A percentile compares a stretch with the other conserved stretches of the same genome.
Evolutionary conservation across 2,113 vertebrate genomes (phyloP).

Genomic region (Zootoca vivipara): DNA sequence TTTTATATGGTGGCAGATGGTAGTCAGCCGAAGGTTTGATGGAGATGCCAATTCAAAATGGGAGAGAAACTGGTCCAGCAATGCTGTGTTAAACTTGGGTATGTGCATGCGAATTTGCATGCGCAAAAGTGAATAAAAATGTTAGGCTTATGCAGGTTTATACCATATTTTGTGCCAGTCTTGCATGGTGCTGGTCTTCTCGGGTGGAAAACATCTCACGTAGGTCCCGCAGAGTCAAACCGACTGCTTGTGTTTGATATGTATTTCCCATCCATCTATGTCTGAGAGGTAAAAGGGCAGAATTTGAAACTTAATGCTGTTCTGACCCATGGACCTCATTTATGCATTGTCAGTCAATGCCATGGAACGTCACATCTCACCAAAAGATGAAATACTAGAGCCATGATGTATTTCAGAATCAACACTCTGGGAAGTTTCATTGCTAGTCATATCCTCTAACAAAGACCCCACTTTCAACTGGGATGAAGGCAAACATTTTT

Average conservation of each 20-base stretch:
- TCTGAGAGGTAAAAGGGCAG: not conserved
- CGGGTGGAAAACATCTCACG: not conserved
- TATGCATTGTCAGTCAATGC: constrained; percentile 15
- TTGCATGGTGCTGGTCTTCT: not conserved
- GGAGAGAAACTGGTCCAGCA: too few relatives aligned
- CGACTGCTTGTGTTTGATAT: not conserved
- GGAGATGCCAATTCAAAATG: too few relatives aligned
- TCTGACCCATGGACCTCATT: constrained; percentile 14
- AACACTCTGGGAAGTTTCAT: not conserved
- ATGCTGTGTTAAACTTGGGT: too few relatives aligned
- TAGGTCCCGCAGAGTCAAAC: not conserved
- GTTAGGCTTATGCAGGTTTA: too few relatives aligned
- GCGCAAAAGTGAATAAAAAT: too few relatives aligned
- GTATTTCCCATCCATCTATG: not conserved
- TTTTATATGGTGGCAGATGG: too few relatives aligned
- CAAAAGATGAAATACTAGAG: not conserved
- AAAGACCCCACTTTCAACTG: not conserved
- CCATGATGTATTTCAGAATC: not conserved
- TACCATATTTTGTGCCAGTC: not conserved
- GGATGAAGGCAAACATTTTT: not conserved
- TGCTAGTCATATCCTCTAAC: not conserved
- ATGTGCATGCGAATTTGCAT: too few relatives aligned
- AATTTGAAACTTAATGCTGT: not conserved
- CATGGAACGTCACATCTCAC: not conserved
- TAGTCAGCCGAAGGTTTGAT: too few relatives aligned